Evolutionary conservation across 2,888 invertebrate genomes (phyloP).

Genomic region (Stenolophus ochropezus): DNA sequence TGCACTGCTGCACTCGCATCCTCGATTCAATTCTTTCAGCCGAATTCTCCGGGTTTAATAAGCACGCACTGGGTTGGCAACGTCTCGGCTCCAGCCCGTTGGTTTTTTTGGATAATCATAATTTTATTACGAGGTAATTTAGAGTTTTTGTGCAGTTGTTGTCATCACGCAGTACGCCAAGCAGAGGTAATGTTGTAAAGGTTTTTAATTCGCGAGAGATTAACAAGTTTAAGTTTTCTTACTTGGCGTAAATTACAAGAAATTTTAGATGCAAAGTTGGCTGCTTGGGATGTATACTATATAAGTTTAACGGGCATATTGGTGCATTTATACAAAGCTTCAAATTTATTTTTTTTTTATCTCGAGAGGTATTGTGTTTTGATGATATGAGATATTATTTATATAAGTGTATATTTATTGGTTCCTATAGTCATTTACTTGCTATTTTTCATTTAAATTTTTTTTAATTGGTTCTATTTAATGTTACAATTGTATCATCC

Average conservation of each 20-base stretch:
- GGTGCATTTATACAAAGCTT: too few relatives aligned
- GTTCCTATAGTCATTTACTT: too few relatives aligned
- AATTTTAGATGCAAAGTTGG: too few relatives aligned
- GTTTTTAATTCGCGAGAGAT: neutral
- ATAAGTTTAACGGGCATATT: too few relatives aligned
- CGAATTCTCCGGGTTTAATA: conserved; percentile 48
- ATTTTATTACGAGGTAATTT: conserved; percentile 21
- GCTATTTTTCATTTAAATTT: too few relatives aligned
- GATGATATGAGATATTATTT: too few relatives aligned
- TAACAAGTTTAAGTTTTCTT: neutral
- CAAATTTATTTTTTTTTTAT: too few relatives aligned
- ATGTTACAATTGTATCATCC: too few relatives aligned
- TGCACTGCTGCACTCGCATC: neutral
- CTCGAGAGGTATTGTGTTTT: too few relatives aligned
- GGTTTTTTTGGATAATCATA: conserved; percentile 20
- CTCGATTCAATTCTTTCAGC: conserved; percentile 50
- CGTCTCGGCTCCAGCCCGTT: neutral
- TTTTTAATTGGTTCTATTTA: too few relatives aligned
- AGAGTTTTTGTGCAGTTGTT: conserved; percentile 19
- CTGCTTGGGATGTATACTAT: too few relatives aligned
- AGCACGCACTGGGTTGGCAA: neutral
- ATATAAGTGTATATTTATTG: too few relatives aligned
- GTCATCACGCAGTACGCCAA: neutral
- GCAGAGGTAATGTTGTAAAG: neutral
- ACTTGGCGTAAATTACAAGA: neutral